Percentiles rank a stretch among this genome's conserved stretches.
Evolutionary conservation across 2,113 vertebrate species (phyloP).

Genomic region (Otis tarda): DNA sequence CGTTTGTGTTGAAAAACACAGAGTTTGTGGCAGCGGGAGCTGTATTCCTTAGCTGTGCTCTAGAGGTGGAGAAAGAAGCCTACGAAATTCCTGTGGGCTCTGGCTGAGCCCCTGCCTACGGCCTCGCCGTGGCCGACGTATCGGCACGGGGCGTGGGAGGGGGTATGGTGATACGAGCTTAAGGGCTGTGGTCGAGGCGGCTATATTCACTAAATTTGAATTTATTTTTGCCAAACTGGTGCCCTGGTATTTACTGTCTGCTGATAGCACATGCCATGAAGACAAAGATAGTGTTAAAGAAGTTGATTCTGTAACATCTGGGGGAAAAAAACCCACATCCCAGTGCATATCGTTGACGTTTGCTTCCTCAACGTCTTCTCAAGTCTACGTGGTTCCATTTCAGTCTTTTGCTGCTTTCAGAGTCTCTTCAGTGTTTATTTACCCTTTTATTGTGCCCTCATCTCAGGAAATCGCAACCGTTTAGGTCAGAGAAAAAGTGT

Average conservation of each 20-base stretch:
- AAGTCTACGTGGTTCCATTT: background rate
- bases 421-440: background rate
- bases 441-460: background rate
- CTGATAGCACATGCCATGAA: rapidly evolving
- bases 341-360: background rate
- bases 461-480: background rate
- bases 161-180: slow-evolving; percentile 65
- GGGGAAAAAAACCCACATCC: background rate
- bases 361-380: background rate
- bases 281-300: background rate
- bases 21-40: background rate
- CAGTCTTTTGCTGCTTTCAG: background rate
- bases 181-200: slow-evolving; percentile 22
- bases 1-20: background rate
- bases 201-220: slow-evolving; percentile 59
- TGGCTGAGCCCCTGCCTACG: slow-evolving; percentile 31
- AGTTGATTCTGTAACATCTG: background rate
- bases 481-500: background rate
- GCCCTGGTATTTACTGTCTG: background rate
- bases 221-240: slow-evolving; percentile 58
- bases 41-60: background rate
- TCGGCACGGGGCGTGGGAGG: slow-evolving; percentile 35
- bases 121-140: slow-evolving; percentile 53
- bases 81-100: slow-evolving; percentile 46
- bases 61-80: background rate